phyloP scores from a whole-genome alignment of 2,797 vertebrate species.

The Setipinna tenuifilis region DNA sequence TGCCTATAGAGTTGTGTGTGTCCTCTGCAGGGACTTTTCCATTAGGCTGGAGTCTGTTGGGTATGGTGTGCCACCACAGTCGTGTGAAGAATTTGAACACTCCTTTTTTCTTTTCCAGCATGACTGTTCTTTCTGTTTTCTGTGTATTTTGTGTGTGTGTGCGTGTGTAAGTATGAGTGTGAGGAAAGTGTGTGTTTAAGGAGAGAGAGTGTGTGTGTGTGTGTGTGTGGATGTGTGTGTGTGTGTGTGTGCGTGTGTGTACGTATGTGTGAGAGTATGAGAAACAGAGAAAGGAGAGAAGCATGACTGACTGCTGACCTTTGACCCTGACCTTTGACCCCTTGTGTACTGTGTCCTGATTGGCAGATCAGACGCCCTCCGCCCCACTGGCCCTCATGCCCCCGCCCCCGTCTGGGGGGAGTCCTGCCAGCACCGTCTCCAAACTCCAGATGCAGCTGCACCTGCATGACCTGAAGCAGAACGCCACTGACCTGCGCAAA shows the following conservation, averaged over 20 bases:
- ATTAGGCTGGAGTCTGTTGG: conserved; percentile 14
- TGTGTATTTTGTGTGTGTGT: conserved; percentile 34
- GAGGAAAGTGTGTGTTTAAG: not conserved
- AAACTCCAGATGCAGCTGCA: conserved; percentile 95
- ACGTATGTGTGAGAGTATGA: too few relatives aligned
- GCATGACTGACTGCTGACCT: too few relatives aligned
- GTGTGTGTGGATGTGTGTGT: conserved; percentile 16
- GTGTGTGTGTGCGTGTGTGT: conserved; percentile 11
- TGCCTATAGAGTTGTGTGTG: not conserved
- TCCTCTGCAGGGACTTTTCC: conserved; percentile 12
- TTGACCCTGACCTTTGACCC: not conserved
- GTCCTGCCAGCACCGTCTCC: conserved; percentile 79
- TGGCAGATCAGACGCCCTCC: conserved; percentile 81
- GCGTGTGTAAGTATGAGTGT: conserved; percentile 39
- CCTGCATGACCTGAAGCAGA: conserved; percentile 92
- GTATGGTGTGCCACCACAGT: not conserved
- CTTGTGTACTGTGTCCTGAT: conserved; percentile 64
- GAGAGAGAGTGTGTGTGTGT: conserved; percentile 8
- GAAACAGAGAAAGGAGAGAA: too few relatives aligned
- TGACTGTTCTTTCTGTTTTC: conserved; percentile 24
- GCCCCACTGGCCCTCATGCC: conserved; percentile 87
- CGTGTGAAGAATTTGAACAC: conserved; percentile 5
- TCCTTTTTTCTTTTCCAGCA: conserved; percentile 38
- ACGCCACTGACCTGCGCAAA: conserved; percentile 90
- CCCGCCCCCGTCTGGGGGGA: conserved; percentile 77